A percentile compares a stretch with the other conserved stretches of the same genome.
Evolutionary conservation across 2,888 invertebrate genomes (phyloP).

Genomic region (Cancer borealis): DNA sequence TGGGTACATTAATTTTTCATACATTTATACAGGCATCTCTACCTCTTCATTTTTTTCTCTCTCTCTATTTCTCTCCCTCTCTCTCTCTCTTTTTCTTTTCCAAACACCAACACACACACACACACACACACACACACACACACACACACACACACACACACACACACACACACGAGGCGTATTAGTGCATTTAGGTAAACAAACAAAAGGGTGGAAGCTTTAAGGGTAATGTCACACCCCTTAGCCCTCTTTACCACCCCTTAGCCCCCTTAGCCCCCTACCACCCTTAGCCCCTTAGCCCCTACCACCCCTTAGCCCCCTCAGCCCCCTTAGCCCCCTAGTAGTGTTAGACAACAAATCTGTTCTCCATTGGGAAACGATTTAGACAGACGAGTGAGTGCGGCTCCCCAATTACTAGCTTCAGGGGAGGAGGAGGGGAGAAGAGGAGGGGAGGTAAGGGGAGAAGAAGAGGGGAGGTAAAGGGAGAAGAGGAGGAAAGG

Average conservation of each 20-base stretch:
- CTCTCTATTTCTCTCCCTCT: background rate
- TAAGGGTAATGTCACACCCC: background rate
- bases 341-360: slow-evolving; percentile 49
- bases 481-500: background rate
- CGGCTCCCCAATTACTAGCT: slow-evolving; percentile 41
- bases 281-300: background rate
- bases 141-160: no score
- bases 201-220: background rate
- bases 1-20: no score
- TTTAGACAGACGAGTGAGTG: slow-evolving; percentile 50
- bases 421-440: background rate
- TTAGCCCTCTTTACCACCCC: background rate
- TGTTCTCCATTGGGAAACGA: slow-evolving; percentile 50
- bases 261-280: background rate
- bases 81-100: background rate
- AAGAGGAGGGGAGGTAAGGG: background rate
- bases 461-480: background rate
- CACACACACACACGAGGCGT: no score
- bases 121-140: background rate
- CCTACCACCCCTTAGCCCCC: background rate
- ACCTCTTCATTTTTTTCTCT: background rate
- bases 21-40: background rate
- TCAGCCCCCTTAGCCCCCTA: background rate
- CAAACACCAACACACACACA: no score
- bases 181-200: no score